A percentile compares a stretch with the other conserved stretches of the same genome.
These are phyloP conservation scores for Oscheius myriophilus DNA, from an alignment of 2,888 invertebrate genomes.

Conservation along the genomic window DNA sequence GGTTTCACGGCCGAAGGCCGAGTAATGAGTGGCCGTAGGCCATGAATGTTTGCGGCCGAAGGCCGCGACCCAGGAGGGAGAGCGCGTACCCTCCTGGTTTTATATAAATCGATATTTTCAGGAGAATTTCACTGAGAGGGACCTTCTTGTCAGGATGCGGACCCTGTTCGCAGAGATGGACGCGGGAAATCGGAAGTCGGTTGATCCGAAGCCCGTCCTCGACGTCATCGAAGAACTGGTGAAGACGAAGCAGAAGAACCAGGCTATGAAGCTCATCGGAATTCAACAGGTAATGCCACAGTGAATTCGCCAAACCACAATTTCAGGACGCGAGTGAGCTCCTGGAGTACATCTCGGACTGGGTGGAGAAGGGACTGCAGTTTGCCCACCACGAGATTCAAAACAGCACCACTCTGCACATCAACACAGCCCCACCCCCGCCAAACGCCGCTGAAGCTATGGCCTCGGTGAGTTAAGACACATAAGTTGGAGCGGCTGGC, in stretches of 20 bases:
- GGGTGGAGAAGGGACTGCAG: constrained; percentile 30
- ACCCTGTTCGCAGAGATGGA: constrained; percentile 35
- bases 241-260: background rate
- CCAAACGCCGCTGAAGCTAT: too few relatives aligned
- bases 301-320: background rate
- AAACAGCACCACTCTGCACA: too few relatives aligned
- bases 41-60: too few relatives aligned
- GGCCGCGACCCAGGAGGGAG: too few relatives aligned
- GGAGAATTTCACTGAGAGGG: constrained; percentile 13
- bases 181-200: constrained; percentile 23
- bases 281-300: constrained; percentile 33
- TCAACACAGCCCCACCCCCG: too few relatives aligned
- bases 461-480: too few relatives aligned
- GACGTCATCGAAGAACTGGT: background rate
- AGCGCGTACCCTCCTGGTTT: too few relatives aligned
- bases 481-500: too few relatives aligned
- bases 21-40: too few relatives aligned
- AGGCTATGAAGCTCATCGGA: constrained; percentile 16
- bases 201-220: constrained; percentile 26
- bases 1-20: too few relatives aligned
- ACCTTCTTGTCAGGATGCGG: constrained; percentile 32
- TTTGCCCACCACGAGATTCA: too few relatives aligned
- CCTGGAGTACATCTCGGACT: constrained; percentile 7
- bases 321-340: too few relatives aligned
- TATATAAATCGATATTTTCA: constrained; percentile 3